A percentile compares a stretch with the other conserved stretches of the same genome.
phyloP scores from a whole-genome alignment of 1,140 invertebrate species.

The Leptinotarsa defecta region DNA sequence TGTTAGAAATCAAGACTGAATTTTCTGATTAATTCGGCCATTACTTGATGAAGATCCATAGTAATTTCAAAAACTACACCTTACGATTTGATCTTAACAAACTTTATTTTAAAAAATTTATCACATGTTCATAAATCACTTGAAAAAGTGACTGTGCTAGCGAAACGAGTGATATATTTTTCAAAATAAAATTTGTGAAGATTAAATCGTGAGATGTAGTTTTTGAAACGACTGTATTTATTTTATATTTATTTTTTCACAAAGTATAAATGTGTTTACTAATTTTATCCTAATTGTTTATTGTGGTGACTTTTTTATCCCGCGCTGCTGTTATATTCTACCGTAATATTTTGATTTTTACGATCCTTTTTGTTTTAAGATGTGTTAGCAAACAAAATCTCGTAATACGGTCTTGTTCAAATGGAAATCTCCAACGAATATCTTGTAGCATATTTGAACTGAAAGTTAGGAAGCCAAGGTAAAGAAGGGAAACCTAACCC shows the following conservation, averaged over 20 bases:
- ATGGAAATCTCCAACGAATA: background rate
- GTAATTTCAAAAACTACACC: too few species aligned
- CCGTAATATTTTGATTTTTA: background rate
- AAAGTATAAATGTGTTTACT: background rate
- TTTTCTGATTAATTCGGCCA: too few species aligned
- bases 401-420: background rate
- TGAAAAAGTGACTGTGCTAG: too few species aligned
- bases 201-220: too few species aligned
- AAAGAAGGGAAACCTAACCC: constrained; percentile 6
- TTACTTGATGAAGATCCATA: too few species aligned
- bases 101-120: too few species aligned
- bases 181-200: too few species aligned
- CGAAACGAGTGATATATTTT: too few species aligned
- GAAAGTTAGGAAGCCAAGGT: constrained; percentile 7
- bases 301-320: constrained; percentile 7
- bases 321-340: background rate
- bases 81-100: too few species aligned
- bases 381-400: background rate
- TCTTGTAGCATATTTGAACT: constrained; percentile 21
- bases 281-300: background rate
- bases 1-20: too few species aligned
- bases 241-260: background rate
- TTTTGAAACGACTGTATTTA: too few species aligned
- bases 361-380: background rate
- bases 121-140: too few species aligned